A percentile compares a stretch with the other conserved stretches of the same genome.
Conservation (phyloP, 1,140 invertebrate species). For the Ips nitidus region DNA sequence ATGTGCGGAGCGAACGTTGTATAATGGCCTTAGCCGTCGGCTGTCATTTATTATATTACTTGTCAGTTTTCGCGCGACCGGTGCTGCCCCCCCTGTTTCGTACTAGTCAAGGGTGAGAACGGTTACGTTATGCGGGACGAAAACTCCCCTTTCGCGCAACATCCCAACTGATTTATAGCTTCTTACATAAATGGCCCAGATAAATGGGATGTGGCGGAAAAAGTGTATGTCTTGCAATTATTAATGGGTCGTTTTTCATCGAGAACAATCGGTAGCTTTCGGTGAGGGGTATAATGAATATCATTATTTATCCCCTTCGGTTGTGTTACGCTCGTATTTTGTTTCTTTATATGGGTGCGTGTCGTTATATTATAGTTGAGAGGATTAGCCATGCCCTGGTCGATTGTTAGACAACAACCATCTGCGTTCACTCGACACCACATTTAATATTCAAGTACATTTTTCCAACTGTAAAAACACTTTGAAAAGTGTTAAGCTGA, state of each 20-base stretch:
- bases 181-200: conserved; percentile 35
- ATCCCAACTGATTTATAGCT: conserved; percentile 32
- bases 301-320: conserved; percentile 26
- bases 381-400: too few species aligned
- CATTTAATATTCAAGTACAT: too few species aligned
- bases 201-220: conserved; percentile 36
- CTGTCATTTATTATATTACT: conserved; percentile 38
- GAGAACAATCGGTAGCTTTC: conserved; percentile 20
- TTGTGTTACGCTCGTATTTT: neutral
- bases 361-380: neutral
- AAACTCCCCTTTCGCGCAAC: conserved; percentile 11
- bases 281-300: conserved; percentile 26
- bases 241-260: conserved; percentile 36
- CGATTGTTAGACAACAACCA: too few species aligned
- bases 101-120: too few species aligned
- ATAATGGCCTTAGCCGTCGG: conserved; percentile 34
- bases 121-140: neutral
- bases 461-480: too few species aligned
- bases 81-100: too few species aligned
- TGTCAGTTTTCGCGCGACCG: conserved; percentile 30
- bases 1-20: conserved; percentile 35
- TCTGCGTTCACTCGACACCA: too few species aligned
- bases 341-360: neutral
- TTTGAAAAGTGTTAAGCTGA: too few species aligned
- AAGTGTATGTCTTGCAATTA: conserved; percentile 36